These are phyloP conservation scores for Calypte anna DNA, from an alignment of 2,113 vertebrate species.

Conservation along the genomic window DNA sequence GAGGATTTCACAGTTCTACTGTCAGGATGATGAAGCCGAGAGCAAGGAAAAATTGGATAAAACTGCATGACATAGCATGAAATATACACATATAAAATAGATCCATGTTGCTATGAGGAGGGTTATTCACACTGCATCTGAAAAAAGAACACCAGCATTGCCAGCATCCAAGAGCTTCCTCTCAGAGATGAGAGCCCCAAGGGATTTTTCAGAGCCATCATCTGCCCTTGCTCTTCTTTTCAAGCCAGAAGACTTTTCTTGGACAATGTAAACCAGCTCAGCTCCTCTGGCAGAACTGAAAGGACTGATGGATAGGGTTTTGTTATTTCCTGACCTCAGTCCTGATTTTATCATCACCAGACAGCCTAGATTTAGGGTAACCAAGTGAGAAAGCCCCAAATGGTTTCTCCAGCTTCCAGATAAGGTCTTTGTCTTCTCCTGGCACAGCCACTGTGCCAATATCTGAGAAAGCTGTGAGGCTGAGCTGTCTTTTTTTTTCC, in stretches of 20 bases:
- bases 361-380: background rate
- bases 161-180: background rate
- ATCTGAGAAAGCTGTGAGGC: slow-evolving; percentile 18
- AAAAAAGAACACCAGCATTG: background rate
- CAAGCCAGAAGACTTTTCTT: background rate
- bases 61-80: background rate
- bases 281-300: background rate
- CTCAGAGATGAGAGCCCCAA: background rate
- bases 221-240: background rate
- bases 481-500: slow-evolving; percentile 21
- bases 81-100: background rate
- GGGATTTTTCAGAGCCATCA: background rate
- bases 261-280: background rate
- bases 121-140: background rate
- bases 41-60: background rate
- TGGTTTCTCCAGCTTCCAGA: background rate
- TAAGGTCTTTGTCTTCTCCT: background rate
- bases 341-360: background rate
- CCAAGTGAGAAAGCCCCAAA: background rate
- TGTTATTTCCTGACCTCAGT: background rate
- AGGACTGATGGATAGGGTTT: background rate
- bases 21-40: background rate
- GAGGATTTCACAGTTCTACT: background rate
- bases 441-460: background rate
- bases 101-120: too few relatives aligned